Base-by-base conservation (phyloP, 2,797 vertebrate species). In the Leptoclinus maculatus region DNA sequence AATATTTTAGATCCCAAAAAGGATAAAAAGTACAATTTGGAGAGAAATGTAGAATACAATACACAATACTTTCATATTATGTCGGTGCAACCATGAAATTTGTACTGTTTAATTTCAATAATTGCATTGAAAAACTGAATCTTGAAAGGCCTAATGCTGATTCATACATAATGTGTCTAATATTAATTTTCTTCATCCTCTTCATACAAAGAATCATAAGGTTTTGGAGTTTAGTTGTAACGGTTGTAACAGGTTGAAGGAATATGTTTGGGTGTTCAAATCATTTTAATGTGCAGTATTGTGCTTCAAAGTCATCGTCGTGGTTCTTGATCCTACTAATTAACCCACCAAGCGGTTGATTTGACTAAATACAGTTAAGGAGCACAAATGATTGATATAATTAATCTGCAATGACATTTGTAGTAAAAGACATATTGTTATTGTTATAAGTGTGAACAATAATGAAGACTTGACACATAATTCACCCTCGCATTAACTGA, bases 31-130 rank as follows among this genome's bases (percentile, higher is more conserved):
- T 9, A 17, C 7, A 49, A n/a, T 21, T 49, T 49, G 45, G 45
- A 49, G 45, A n/a, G 45, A 49, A 45, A 47, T 32, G 53, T 23
- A 53, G 7, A 60, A 32, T 8, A 38, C 21, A 5, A 59, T 38
- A 14, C 29, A 45, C 16, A 57, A 66, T 51, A 58, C 12, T 36
- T 75, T 19, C 4, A 68, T 70, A 65, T 70, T 12, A 74, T 47
- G 62, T 47, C 16, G 16, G 7, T 10, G 23, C 39, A 49, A n/a
- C 41, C 58, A 64, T 64, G 66, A 17, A 14, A n/a, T 49, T 49
- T 49, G 21, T 49, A 49, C n/a, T 49, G 21, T n/a, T 49, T n/a
- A 49, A 49, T n/a, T 49, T 3, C 9, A 49, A n/a, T 49, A 49
- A 49, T 49, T 49, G 47, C 21, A 49, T 10, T 3, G 21, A 49